phyloP scores from a whole-genome alignment of 2,113 vertebrate genomes.

The Atherinomorus stipes region DNA sequence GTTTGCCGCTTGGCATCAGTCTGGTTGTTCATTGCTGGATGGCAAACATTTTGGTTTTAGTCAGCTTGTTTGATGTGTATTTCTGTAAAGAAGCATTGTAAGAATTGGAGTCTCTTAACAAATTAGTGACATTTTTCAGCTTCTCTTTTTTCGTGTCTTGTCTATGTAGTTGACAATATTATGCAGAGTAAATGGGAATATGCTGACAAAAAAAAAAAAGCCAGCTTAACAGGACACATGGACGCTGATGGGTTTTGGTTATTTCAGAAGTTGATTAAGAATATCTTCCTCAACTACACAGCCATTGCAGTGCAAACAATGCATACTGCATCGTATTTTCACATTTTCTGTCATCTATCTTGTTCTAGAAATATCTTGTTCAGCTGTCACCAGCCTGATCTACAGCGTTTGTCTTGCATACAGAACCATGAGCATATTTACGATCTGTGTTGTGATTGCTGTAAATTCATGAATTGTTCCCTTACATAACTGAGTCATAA shows the following conservation, averaged over 20 bases:
- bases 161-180: slow-evolving; percentile 10
- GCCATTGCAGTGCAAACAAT: slow-evolving; percentile 15
- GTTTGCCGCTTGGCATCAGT: too few relatives aligned
- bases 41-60: slow-evolving; percentile 18
- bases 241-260: slow-evolving; percentile 5
- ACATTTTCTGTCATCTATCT: slow-evolving; percentile 9
- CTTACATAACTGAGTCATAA: slow-evolving; percentile 28
- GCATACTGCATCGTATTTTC: slow-evolving; percentile 11
- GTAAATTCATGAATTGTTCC: slow-evolving; percentile 55
- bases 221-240: neutral
- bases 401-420: slow-evolving; percentile 22
- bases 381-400: slow-evolving; percentile 39
- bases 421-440: slow-evolving; percentile 43
- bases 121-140: slow-evolving; percentile 4
- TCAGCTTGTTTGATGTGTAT: slow-evolving; percentile 15
- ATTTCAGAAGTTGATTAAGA: slow-evolving; percentile 8
- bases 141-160: slow-evolving; percentile 7
- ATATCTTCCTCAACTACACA: slow-evolving; percentile 6
- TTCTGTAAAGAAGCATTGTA: slow-evolving; percentile 8
- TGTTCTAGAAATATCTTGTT: slow-evolving; percentile 22
- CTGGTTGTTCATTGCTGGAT: slow-evolving; percentile 7
- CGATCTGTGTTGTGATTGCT: slow-evolving; percentile 32
- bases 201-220: neutral
- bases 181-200: neutral
- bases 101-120: slow-evolving; percentile 16